Conservation (phyloP, 2,888 invertebrate species). For the Drosophila robusta region DNA sequence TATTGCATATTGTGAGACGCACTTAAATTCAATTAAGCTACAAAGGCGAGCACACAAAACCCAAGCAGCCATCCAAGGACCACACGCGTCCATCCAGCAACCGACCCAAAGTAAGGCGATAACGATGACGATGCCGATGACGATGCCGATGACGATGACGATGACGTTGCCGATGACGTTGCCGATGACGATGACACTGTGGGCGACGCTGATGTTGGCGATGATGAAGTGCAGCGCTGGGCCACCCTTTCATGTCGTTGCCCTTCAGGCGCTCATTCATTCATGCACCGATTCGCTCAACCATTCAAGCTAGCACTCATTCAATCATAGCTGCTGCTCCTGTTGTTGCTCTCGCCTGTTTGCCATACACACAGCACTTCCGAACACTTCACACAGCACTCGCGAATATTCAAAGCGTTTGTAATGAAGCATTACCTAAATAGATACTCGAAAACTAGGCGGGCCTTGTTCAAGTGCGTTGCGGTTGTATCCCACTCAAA, state of each 20-base stretch:
- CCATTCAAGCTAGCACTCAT: constrained; percentile 63
- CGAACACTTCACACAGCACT: constrained; percentile 12
- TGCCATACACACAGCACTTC: constrained; percentile 8
- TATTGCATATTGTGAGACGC: constrained; percentile 78
- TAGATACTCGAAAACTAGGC: not conserved
- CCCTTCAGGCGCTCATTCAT: constrained; percentile 56
- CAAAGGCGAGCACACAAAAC: constrained; percentile 69
- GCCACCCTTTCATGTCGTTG: constrained; percentile 34
- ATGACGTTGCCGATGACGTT: constrained; percentile 1
- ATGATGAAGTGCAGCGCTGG: constrained; percentile 12
- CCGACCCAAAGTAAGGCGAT: constrained; percentile 11
- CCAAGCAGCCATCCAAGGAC: constrained; percentile 39
- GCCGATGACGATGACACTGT: constrained; percentile 3
- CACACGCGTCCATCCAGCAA: constrained; percentile 47
- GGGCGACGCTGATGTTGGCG: not conserved
- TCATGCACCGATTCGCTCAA: constrained; percentile 63
- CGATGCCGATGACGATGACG: constrained; percentile 1
- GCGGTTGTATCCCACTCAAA: too few species aligned
- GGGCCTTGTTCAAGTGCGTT: not conserved
- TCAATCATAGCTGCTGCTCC: constrained; percentile 52
- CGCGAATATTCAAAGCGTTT: not conserved
- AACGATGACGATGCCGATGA: constrained; percentile 19
- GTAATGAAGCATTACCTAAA: constrained; percentile 1
- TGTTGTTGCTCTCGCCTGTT: constrained; percentile 1
- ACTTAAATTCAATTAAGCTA: constrained; percentile 80